These are phyloP conservation scores for Bubo bubo DNA, from an alignment of 2,113 vertebrate species.

Conservation along the genomic window DNA sequence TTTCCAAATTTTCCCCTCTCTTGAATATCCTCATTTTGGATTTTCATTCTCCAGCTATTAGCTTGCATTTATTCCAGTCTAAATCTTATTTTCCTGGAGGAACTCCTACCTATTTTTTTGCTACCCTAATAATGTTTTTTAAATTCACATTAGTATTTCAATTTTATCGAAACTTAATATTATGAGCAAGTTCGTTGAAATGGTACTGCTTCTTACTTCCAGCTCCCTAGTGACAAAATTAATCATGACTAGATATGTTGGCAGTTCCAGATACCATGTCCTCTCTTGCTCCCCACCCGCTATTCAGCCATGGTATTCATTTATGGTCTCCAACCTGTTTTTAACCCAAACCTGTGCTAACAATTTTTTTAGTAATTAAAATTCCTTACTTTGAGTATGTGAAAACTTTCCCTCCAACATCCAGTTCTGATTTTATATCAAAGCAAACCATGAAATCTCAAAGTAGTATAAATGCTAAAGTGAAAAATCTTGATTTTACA, in stretches of 20 bases:
- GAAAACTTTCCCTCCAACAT: neutral
- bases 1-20: neutral
- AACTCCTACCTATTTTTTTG: neutral
- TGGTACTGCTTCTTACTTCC: neutral
- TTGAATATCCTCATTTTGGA: neutral
- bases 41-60: neutral
- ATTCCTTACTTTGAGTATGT: neutral
- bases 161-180: neutral
- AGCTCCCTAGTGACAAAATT: neutral
- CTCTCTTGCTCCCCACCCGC: fast-evolving
- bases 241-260: neutral
- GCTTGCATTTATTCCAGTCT: neutral
- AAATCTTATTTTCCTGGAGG: neutral
- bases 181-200: neutral
- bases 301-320: neutral
- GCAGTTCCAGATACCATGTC: neutral
- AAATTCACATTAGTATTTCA: neutral
- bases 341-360: neutral
- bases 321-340: neutral
- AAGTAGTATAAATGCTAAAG: neutral
- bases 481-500: neutral
- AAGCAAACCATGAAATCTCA: neutral
- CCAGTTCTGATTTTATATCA: neutral
- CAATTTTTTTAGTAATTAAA: neutral
- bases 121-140: neutral